Base-by-base conservation (phyloP, 1,140 invertebrate species). In the Lepidotrigona ventralis region DNA sequence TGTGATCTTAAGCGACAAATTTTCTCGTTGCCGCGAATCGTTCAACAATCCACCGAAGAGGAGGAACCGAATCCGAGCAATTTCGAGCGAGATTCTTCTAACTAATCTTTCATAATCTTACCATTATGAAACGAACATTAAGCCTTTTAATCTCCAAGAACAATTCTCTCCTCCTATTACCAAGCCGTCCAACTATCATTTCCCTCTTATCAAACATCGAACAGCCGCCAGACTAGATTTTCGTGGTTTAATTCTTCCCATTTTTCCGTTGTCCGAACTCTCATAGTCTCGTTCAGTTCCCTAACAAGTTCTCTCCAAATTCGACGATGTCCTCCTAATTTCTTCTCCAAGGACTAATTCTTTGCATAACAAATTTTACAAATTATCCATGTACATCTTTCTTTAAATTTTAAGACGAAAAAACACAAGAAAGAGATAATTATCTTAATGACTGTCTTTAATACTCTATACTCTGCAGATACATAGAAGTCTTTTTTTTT, bases 101-200 rank as follows among this genome's bases (percentile, higher is more conserved):
- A 73, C 71, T 73, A 73, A 73, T 73, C 71, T 73, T 54, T 54
- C 51, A 51, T 54, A 73, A 73, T 73, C 71, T 73, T 1, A 21
- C 26, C n/a, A 29, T 73, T 54, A 56, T 73, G 51, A 54, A 73
- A 73, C 46, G 51, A 21, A 17, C 71, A 21, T 11, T 53, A 73
- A 73, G 54, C 71, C 71, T 29, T 73, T 73, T 73, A 73, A 60
- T 46, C 73, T 46, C 33, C 21, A 60, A 60, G 33, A 60, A 75
- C 39, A 75, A 75, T 63, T 75, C 56, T 51, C 56, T 46, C 14
- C 29, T 21, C 23, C 33, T 56, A 75, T 60, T 60, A 75, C 60
- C 46, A n/a, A 66, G 21, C 26, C 53, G 11, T 26, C 26, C 21
- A n/a, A 11, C 29, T 23, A 39, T 69, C 46, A 8, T 26, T 53